phyloP scores from a whole-genome alignment of 2,113 vertebrate species.

The Toxotes jaculatrix region DNA sequence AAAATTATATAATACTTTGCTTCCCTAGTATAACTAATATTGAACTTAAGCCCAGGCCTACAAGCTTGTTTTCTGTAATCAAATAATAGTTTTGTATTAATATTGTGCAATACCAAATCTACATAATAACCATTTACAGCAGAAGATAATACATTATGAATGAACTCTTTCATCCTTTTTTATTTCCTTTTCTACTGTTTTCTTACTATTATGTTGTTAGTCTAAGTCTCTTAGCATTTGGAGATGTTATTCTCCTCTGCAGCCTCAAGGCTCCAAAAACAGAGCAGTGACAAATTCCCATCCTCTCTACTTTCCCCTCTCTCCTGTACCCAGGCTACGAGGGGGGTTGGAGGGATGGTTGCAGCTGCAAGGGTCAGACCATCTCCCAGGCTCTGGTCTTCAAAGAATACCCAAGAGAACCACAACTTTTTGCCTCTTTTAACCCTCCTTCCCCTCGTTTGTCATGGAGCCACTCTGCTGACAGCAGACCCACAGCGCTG shows the following conservation, averaged over 20 bases:
- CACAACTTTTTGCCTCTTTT: conserved; percentile 47
- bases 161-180: conserved; percentile 13
- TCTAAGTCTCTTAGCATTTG: conserved; percentile 8
- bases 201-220: conserved; percentile 14
- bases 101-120: conserved; percentile 15
- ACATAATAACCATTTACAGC: conserved; percentile 11
- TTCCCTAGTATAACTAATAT: neutral
- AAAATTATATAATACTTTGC: no score
- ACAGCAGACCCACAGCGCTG: conserved; percentile 62
- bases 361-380: conserved; percentile 32
- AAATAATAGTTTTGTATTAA: conserved; percentile 24
- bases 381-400: conserved; percentile 52
- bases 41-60: neutral
- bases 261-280: conserved; percentile 38
- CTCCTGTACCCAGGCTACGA: conserved; percentile 10
- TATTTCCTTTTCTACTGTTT: neutral
- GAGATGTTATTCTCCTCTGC: conserved; percentile 31
- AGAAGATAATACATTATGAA: conserved; percentile 17
- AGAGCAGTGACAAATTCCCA: conserved; percentile 16
- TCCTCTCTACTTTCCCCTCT: conserved; percentile 1
- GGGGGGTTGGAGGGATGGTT: neutral
- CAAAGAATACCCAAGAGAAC: conserved; percentile 53
- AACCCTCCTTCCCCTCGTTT: conserved; percentile 71
- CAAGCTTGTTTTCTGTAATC: conserved; percentile 5
- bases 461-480: conserved; percentile 54